These are phyloP conservation scores for Rafetus swinhoei DNA, from an alignment of 2,113 vertebrate genomes.

Conservation along the genomic window DNA sequence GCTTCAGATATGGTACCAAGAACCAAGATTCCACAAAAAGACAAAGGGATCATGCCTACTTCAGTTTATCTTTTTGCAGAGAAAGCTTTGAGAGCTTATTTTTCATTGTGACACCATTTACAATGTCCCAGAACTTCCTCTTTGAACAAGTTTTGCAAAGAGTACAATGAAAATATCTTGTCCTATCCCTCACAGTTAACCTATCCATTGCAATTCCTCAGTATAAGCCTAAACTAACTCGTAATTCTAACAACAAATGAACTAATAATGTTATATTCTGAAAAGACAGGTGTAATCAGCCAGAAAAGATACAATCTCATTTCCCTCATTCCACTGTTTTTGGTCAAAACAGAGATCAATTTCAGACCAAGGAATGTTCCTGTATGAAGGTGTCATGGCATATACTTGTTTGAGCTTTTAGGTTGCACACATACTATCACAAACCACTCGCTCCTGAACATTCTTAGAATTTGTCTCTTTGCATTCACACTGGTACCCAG, in stretches of 20 bases:
- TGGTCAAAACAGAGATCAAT: background rate
- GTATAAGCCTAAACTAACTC: background rate
- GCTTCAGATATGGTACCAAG: background rate
- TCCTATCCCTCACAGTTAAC: background rate
- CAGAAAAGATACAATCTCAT: background rate
- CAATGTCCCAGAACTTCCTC: background rate
- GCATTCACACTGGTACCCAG: background rate
- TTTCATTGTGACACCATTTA: background rate
- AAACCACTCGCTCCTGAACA: background rate
- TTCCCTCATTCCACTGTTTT: background rate
- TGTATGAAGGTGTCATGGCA: background rate
- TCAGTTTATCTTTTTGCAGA: background rate
- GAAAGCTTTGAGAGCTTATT: background rate
- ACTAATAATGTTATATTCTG: background rate
- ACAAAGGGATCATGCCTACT: background rate
- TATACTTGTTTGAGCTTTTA: background rate
- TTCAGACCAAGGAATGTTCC: background rate
- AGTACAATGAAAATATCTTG: background rate
- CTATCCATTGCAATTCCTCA: background rate
- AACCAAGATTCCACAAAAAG: background rate
- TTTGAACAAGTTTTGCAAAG: background rate
- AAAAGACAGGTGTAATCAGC: background rate
- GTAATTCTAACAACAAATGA: background rate
- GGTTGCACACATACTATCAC: background rate
- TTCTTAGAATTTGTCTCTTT: background rate